Percentiles rank a stretch among this genome's conserved stretches.
Evolutionary conservation across 1,140 invertebrate species (phyloP).

Genomic region (Zaprionus taronus): DNA sequence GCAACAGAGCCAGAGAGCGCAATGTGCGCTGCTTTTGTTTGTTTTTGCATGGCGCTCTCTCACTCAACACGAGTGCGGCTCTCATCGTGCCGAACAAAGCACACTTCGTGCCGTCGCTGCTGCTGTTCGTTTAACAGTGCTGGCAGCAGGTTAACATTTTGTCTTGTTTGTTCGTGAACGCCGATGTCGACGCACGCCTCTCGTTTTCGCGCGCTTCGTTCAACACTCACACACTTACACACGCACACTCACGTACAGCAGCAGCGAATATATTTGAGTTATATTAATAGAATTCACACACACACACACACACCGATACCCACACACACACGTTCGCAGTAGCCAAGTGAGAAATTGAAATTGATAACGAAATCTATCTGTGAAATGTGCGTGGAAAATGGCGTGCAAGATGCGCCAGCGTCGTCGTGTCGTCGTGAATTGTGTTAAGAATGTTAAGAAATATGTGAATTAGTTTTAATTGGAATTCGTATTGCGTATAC

Average conservation of each 20-base stretch:
- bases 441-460: not conserved
- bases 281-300: constrained; percentile 53
- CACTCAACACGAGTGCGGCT: constrained; percentile 18
- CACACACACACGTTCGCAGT: constrained; percentile 9
- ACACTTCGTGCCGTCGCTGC: not conserved
- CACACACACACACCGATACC: constrained; percentile 33
- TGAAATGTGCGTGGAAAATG: constrained; percentile 17
- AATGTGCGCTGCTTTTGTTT: constrained; percentile 1
- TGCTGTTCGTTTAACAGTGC: constrained; percentile 39
- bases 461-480: constrained; percentile 28
- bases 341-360: constrained; percentile 30
- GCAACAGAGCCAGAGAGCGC: constrained; percentile 7
- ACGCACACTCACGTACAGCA: constrained; percentile 38
- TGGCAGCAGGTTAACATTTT: constrained; percentile 29
- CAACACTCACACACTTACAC: constrained; percentile 18
- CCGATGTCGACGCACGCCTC: constrained; percentile 69
- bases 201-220: constrained; percentile 72
- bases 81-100: not conserved
- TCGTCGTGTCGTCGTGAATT: not conserved
- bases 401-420: constrained; percentile 6
- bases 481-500: constrained; percentile 28
- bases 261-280: constrained; percentile 46
- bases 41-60: not conserved
- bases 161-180: constrained; percentile 65
- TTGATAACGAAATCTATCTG: constrained; percentile 41